Evolutionary conservation across 2,888 invertebrate species (phyloP).

Genomic region (Julus scanicus): DNA sequence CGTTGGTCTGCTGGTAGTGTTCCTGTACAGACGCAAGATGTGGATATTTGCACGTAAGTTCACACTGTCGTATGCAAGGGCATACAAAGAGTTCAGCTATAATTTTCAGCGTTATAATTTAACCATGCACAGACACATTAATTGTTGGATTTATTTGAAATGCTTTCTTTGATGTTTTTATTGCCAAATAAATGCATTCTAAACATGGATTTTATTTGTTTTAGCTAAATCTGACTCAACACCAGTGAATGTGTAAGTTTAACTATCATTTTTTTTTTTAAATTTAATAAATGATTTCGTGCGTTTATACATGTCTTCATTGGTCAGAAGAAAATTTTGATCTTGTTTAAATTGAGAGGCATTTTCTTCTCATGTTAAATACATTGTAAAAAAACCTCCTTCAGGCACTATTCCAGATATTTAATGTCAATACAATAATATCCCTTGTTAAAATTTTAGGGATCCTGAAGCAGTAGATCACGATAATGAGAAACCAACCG

Average conservation of each 20-base stretch:
- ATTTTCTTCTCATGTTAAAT: neutral
- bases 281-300: neutral
- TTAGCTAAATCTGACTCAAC: constrained; percentile 4
- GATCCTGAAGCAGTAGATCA: constrained; percentile 17
- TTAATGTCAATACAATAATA: neutral
- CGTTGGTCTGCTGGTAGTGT: constrained; percentile 5
- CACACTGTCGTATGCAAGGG: neutral
- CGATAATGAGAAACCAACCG: constrained; percentile 44
- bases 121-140: no score
- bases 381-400: neutral
- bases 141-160: neutral
- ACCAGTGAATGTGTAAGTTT: neutral
- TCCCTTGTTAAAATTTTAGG: neutral
- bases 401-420: neutral
- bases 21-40: constrained; percentile 43
- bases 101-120: no score
- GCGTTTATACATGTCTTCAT: neutral
- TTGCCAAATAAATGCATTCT: neutral
- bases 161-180: neutral
- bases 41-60: constrained; percentile 48
- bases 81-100: neutral
- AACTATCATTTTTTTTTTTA: neutral
- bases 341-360: neutral
- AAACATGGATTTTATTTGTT: neutral
- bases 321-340: neutral